Base-by-base conservation (phyloP, 35 echinoderm and acorn worm species). In the Hemicentrotus pulcherrimus region DNA sequence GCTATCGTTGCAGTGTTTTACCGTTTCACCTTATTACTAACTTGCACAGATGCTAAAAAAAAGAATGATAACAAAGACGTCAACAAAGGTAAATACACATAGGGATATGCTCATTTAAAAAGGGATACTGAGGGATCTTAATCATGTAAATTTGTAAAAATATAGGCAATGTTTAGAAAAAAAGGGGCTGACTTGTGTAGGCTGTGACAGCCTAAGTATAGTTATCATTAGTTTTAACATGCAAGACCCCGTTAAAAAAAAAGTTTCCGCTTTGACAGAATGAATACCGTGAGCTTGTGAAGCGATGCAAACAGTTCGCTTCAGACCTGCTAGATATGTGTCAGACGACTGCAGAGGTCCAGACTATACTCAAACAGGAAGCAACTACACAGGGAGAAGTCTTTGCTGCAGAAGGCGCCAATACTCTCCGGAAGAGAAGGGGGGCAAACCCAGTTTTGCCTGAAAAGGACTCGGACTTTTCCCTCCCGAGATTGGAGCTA, bases 311-410 rank as follows among this genome's bases (percentile, higher is more conserved):
- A 94, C 95, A 97, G 50, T 99, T 98, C 88, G 97, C 98, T 13
- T 98, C 98, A 41, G 98, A 99, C 96, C 93, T 99, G 30, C 94
- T 99, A 4, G 97, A 98, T 47, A 99, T 99, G 98, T 99, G 98
- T 35, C 98, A 99, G 85, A 99, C 96, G 31, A 96, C 98, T 28
- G 94, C 95, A 61, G 98, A 99, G 61, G 98, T 99, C 16, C 61
- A 94, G 46, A 95, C 96, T 18, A 97, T 99, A 46, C 95, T 99
- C n/a, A 99, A 94, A 60, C 94, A 98, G 85, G 95, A 95, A 46
- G 96, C 95, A 18, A 97, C 97, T 6, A 97, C 61, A 86, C 94
- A 33, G 46, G 92, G 91, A 9, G 94, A 86, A 12, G 58, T 31
- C 65, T 47, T 15, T n/a, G 85, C 96, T 19, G 94, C 85, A 45